phyloP scores from a whole-genome alignment of 2,113 vertebrate species.

The Deroptyus accipitrinus region DNA sequence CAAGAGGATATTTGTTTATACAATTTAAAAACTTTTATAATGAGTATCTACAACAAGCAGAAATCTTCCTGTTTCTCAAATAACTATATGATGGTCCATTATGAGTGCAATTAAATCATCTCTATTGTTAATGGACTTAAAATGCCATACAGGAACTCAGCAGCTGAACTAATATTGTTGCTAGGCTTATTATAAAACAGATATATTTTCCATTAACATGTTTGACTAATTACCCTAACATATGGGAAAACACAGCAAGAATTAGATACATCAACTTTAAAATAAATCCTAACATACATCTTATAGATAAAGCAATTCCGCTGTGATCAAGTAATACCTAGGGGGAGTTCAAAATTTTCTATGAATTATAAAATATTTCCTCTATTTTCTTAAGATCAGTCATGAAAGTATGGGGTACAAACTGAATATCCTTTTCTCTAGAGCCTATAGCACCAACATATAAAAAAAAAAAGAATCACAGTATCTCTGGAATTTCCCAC shows the following conservation, averaged over 20 bases:
- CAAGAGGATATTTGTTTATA: neutral
- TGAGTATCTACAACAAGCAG: neutral
- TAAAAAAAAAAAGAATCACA: neutral
- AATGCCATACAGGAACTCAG: neutral
- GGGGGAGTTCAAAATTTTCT: neutral
- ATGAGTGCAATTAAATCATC: neutral
- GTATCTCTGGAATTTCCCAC: neutral
- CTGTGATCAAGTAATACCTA: neutral
- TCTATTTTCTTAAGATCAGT: neutral
- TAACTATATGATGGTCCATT: neutral
- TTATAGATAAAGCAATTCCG: neutral
- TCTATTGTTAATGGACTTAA: neutral
- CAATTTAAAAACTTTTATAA: neutral
- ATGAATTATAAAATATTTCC: neutral
- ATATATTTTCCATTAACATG: neutral
- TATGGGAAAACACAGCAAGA: neutral
- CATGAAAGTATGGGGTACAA: neutral
- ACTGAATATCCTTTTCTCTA: neutral
- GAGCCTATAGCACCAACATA: neutral
- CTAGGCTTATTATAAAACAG: neutral
- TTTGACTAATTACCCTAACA: slow-evolving; percentile 18
- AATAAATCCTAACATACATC: neutral
- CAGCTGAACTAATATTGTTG: neutral
- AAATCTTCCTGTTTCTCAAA: neutral
- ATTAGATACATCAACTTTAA: neutral